phyloP scores from a whole-genome alignment of 2,113 vertebrate genomes.

The Barnardius zonarius region DNA sequence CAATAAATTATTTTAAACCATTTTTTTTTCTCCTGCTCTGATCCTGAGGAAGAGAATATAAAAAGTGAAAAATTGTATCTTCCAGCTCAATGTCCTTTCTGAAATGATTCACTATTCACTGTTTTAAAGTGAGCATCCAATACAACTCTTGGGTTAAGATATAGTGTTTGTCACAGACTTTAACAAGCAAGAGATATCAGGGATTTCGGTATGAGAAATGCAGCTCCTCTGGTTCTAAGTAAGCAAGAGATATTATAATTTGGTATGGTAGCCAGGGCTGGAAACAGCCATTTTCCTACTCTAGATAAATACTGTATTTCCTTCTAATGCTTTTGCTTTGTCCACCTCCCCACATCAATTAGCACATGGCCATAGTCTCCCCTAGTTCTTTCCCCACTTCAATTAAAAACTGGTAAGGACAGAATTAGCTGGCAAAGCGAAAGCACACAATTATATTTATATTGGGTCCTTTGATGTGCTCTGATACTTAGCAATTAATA shows the following conservation, averaged over 20 bases:
- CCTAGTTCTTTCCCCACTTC: background rate
- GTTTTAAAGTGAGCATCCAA: background rate
- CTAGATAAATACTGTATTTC: background rate
- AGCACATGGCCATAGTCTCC: background rate
- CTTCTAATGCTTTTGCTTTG: background rate
- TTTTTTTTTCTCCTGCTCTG: background rate
- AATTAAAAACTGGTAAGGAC: background rate
- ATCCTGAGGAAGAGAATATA: background rate
- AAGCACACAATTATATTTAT: background rate
- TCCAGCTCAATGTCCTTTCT: background rate
- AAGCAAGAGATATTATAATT: background rate
- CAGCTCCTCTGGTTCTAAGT: background rate
- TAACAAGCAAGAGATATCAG: background rate
- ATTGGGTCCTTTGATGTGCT: background rate
- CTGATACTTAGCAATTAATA: background rate
- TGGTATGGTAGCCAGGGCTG: background rate
- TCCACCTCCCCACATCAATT: accelerated
- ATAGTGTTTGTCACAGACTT: background rate
- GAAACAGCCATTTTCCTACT: background rate
- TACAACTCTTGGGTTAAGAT: background rate
- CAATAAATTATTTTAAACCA: background rate
- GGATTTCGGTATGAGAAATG: background rate
- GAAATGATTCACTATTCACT: background rate
- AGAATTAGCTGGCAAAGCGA: background rate
- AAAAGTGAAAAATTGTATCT: background rate